A percentile compares a stretch with the other conserved stretches of the same genome.
phyloP scores from a whole-genome alignment of 2,797 vertebrate species.

The Gymnocypris eckloni region DNA sequence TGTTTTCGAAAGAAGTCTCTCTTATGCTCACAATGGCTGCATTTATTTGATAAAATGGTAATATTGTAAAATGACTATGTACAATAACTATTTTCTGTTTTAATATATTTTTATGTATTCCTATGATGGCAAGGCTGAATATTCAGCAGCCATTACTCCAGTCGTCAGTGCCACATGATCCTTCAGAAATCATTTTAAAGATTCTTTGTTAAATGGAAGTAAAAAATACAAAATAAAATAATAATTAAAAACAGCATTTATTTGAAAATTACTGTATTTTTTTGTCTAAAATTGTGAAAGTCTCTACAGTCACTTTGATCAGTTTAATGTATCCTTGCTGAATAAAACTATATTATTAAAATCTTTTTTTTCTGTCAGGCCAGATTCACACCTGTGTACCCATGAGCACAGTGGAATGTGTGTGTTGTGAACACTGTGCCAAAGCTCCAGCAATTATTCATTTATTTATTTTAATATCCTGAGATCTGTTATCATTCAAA shows the following conservation, averaged over 20 bases:
- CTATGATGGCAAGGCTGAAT: neutral
- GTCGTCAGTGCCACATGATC: neutral
- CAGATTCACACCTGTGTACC: no score
- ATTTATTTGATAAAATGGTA: neutral
- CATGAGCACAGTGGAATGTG: no score
- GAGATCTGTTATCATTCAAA: neutral
- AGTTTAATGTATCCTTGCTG: neutral
- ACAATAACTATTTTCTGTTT: neutral
- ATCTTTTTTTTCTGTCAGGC: neutral
- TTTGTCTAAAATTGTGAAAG: no score
- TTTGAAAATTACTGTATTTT: no score
- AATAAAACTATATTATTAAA: neutral
- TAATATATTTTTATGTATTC: neutral
- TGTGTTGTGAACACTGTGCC: neutral
- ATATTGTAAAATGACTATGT: neutral
- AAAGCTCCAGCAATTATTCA: neutral
- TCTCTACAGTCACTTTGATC: neutral
- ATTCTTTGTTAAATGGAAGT: neutral
- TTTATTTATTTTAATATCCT: neutral
- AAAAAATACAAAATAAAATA: no score
- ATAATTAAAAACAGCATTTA: no score
- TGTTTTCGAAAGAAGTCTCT: neutral
- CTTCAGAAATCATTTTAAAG: neutral
- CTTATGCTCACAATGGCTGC: neutral
- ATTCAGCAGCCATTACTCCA: neutral